A percentile compares a stretch with the other conserved stretches of the same genome.
These are phyloP conservation scores for Ahaetulla prasina DNA, from an alignment of 2,113 vertebrate species.

Conservation along the genomic window DNA sequence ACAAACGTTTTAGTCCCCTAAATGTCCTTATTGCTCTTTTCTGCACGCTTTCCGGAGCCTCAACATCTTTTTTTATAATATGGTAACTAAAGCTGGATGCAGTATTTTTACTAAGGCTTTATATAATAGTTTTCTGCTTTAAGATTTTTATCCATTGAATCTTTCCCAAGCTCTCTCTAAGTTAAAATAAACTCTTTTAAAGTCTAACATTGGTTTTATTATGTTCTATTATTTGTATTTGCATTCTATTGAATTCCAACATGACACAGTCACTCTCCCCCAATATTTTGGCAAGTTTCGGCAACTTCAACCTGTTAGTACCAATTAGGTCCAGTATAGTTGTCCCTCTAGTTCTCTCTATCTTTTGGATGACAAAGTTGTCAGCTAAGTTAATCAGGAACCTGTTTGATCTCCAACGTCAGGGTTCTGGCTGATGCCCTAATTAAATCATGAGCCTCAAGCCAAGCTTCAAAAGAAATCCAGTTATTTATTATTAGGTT, in stretches of 20 bases:
- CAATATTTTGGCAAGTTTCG: neutral
- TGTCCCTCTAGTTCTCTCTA: neutral
- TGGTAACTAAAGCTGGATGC: neutral
- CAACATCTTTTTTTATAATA: neutral
- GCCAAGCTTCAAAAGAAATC: too few relatives aligned
- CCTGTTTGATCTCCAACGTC: neutral
- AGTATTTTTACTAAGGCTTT: neutral
- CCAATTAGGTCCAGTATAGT: neutral
- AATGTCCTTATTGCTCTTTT: neutral
- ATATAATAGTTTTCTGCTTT: neutral
- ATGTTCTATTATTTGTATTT: neutral
- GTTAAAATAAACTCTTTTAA: neutral
- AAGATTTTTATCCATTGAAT: neutral
- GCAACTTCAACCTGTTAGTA: neutral
- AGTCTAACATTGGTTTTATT: neutral
- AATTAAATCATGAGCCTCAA: too few relatives aligned
- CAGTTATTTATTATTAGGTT: neutral
- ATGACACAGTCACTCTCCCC: too few relatives aligned
- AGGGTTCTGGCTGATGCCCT: too few relatives aligned
- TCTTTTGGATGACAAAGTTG: neutral
- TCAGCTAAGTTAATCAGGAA: neutral
- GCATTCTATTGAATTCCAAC: neutral
- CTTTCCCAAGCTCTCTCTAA: neutral
- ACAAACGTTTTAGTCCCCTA: neutral
- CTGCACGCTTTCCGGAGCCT: neutral